These are phyloP conservation scores for Cryptocephalus moraei DNA, from an alignment of 2,888 invertebrate genomes.

Conservation along the genomic window DNA sequence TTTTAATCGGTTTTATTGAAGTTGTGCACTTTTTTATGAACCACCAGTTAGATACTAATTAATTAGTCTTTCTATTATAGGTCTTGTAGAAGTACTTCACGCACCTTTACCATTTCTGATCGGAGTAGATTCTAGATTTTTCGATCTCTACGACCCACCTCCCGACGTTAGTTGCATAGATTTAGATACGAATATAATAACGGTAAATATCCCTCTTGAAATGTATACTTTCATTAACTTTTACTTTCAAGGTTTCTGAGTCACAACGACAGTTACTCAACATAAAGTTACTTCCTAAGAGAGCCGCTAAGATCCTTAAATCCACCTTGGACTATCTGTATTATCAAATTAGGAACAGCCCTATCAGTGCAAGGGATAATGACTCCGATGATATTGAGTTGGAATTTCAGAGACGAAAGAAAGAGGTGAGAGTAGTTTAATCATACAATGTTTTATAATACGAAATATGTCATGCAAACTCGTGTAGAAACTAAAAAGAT, in stretches of 20 bases:
- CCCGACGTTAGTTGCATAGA: conserved; percentile 96
- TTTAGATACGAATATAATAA: conserved; percentile 94
- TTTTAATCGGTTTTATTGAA: no score
- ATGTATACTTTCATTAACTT: background rate
- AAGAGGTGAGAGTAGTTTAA: conserved; percentile 48
- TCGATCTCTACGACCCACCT: conserved; percentile 94
- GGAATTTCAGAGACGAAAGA: conserved; percentile 71
- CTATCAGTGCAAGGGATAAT: conserved; percentile 11
- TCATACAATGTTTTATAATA: no score
- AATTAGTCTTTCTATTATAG: conserved; percentile 35
- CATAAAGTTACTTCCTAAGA: conserved; percentile 74
- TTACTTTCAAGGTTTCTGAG: conserved; percentile 59
- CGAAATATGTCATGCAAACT: no score
- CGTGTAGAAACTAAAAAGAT: no score
- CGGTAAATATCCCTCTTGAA: conserved; percentile 44
- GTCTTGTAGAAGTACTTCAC: conserved; percentile 89
- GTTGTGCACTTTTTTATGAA: no score
- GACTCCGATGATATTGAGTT: conserved; percentile 50
- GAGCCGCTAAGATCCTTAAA: conserved; percentile 72
- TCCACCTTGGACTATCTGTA: conserved; percentile 70
- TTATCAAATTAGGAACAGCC: conserved; percentile 44
- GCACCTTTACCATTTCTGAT: conserved; percentile 96
- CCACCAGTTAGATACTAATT: background rate
- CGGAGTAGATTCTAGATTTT: conserved; percentile 94
- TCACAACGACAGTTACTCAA: conserved; percentile 68